Evolutionary conservation across 2,113 vertebrate genomes (phyloP), one percentile per base, ranked within the genome.

Genomic region (Platichthys flesus): DNA sequence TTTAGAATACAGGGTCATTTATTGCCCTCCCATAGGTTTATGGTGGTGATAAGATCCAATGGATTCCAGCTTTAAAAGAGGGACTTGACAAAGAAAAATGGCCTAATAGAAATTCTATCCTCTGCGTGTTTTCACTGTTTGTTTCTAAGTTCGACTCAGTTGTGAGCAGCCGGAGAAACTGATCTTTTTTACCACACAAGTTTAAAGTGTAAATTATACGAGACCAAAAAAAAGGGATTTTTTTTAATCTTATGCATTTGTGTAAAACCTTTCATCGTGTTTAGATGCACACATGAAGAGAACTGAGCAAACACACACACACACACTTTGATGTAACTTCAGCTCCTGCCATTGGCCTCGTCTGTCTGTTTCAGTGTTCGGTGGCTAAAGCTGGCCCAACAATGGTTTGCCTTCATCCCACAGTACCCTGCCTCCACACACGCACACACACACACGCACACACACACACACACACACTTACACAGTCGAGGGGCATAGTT

Each of bases 371-470:
- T 74, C 72, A 78, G 49, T 64, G 75, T 76, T 71, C 81, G 60
- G 78, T 37, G 67, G 72, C 73, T 74, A 69, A 67, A 81, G 45
- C 55, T 23, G 45, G 61, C 72, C 81, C 62, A 91, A 91, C 86
- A 91, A 90, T 91, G 86, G 71, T 76, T 82, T 28, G 67, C 82
- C 83, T 91, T 92, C 81, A 90, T 89, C 69, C 67, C 49, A 61
- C 67, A 47, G 23, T 31, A 28, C 57, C 37, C 49, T 40, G 20
- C 45, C 37, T 59, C 16, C 37, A 18, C 59, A 61, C 24, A 15
- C 23, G 16, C 56, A 21, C 56, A 55, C 52, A 42, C 72, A 23
- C 52, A 40, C 52, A 23, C 40, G 49, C 67, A 66, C 9, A 40
- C 54, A 40, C 55, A 21, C 35, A 26, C 58, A 60, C 23, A 5